A percentile compares a stretch with the other conserved stretches of the same genome.
Evolutionary conservation across 2,797 vertebrate species (phyloP).

Genomic region (Centropyge bicolor): DNA sequence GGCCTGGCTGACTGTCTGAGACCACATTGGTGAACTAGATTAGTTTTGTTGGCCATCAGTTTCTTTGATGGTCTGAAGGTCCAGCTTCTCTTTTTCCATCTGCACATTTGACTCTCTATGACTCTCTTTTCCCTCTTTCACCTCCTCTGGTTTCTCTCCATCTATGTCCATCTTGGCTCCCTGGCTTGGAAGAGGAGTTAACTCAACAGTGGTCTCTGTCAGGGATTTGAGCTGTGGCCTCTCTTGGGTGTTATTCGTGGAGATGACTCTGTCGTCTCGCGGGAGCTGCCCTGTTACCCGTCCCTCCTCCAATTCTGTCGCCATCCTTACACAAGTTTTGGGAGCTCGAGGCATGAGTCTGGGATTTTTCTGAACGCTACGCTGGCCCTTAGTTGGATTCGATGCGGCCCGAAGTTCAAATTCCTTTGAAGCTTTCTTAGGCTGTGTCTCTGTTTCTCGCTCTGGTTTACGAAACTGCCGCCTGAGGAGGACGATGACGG

Average conservation of each 20-base stretch:
- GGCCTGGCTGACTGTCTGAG: neutral
- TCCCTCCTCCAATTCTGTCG: constrained; percentile 21
- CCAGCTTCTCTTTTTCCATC: constrained; percentile 11
- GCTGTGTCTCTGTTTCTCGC: constrained; percentile 7
- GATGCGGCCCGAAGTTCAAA: constrained; percentile 60
- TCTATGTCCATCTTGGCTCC: constrained; percentile 10
- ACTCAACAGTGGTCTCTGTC: constrained; percentile 29
- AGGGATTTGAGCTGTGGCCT: constrained; percentile 5
- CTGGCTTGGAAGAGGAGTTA: constrained; percentile 9
- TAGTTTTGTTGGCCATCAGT: neutral
- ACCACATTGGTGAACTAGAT: neutral
- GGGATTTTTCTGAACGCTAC: neutral
- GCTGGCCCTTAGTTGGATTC: neutral
- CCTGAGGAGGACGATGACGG: constrained; percentile 82
- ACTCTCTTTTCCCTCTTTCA: constrained; percentile 7
- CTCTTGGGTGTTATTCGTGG: constrained; percentile 3
- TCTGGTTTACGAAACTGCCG: constrained; percentile 72
- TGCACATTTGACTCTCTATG: constrained; percentile 15
- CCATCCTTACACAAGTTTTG: neutral
- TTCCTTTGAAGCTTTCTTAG: constrained; percentile 25
- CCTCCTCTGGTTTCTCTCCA: neutral
- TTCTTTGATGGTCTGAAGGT: constrained; percentile 1
- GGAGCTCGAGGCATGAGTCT: neutral
- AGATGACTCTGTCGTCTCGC: neutral
- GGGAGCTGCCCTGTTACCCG: neutral